Percentiles rank a stretch among this genome's conserved stretches.
Conservation (phyloP, 2,888 invertebrate species). For the Drosophila anomalipes region DNA sequence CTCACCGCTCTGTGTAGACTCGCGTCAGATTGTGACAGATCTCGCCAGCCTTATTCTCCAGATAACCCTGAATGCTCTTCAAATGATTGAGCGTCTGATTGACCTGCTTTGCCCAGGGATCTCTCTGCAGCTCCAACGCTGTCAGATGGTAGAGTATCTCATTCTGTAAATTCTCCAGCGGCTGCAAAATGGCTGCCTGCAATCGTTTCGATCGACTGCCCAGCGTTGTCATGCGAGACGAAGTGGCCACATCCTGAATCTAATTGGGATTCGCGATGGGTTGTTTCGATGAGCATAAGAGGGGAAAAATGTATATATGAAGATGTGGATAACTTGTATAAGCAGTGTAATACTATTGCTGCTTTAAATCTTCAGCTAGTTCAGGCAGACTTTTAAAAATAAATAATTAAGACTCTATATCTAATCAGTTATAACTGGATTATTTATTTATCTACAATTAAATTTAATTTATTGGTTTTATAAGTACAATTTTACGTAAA, state of each 20-base stretch:
- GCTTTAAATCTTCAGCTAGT: neutral
- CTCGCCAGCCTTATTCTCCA: conserved; percentile 90
- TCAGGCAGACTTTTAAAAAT: too few species aligned
- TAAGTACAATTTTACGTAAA: neutral
- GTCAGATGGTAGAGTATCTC: conserved; percentile 91
- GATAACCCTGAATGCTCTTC: conserved; percentile 91
- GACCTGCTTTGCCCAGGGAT: conserved; percentile 89
- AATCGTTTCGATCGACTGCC: conserved; percentile 88
- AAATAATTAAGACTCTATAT: neutral
- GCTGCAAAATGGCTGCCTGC: conserved; percentile 88
- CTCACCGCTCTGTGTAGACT: conserved; percentile 82
- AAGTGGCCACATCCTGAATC: conserved; percentile 89
- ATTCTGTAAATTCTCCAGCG: conserved; percentile 89
- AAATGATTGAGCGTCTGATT: conserved; percentile 91
- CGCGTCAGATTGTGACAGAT: conserved; percentile 89
- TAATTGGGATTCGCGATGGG: conserved; percentile 30
- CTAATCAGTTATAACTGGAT: neutral
- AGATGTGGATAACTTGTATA: neutral
- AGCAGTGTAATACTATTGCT: neutral
- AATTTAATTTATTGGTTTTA: neutral
- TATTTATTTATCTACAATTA: neutral
- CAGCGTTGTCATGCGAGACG: conserved; percentile 90
- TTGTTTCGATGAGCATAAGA: neutral
- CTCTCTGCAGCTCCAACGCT: conserved; percentile 90
- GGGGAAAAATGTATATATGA: neutral